These are phyloP conservation scores for Chloroceryle amazona DNA, from an alignment of 2,797 vertebrate species.

Conservation along the genomic window DNA sequence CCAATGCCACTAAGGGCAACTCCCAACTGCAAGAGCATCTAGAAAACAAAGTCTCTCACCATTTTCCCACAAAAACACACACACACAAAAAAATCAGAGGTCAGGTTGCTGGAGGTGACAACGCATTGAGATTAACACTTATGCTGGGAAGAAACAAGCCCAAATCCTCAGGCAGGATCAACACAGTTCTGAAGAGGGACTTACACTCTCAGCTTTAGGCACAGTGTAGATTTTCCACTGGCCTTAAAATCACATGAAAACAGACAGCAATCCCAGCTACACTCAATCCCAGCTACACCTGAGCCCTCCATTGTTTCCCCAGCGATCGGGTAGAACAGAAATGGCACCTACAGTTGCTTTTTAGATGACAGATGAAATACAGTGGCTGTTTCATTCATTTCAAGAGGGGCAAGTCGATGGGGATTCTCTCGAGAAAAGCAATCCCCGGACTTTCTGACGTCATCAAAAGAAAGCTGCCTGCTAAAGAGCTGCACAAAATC, in stretches of 20 bases:
- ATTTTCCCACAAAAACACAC: not conserved
- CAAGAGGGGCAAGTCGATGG: not conserved
- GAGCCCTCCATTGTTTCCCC: not conserved
- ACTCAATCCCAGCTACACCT: not conserved
- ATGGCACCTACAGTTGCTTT: accelerated
- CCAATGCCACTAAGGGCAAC: accelerated
- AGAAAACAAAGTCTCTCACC: not conserved
- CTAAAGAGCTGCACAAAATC: not conserved
- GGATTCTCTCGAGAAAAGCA: not conserved
- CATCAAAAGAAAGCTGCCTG: accelerated
- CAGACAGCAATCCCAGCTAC: not conserved
- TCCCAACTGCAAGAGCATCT: not conserved
- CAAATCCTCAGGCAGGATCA: not conserved
- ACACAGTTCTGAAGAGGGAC: not conserved
- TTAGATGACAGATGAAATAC: not conserved
- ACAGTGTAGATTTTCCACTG: not conserved
- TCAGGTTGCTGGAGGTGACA: not conserved
- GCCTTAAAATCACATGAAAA: not conserved
- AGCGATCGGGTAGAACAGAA: accelerated
- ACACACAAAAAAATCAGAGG: not conserved
- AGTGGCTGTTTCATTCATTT: not conserved
- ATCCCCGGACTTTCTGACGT: not conserved
- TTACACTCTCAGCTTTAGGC: not conserved
- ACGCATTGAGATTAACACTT: not conserved
- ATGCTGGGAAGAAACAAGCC: accelerated